phyloP scores from a whole-genome alignment of 2,797 vertebrate genomes.

The Siniperca undulata region DNA sequence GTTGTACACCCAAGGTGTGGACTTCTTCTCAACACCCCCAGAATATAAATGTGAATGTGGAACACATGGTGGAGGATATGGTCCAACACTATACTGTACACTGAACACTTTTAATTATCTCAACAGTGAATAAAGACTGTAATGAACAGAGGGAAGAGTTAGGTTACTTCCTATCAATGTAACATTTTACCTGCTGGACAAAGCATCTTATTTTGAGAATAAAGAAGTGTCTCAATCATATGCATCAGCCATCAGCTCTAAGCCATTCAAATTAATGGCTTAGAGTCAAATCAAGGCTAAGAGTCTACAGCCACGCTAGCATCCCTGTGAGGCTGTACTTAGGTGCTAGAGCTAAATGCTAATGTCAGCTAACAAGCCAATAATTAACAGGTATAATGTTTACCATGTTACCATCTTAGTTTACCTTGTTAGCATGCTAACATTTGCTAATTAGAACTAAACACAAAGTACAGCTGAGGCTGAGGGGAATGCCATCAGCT shows the following conservation, averaged over 20 bases:
- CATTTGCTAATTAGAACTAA: not conserved
- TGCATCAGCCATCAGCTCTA: not conserved
- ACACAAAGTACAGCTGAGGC: not conserved
- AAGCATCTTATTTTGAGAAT: not conserved
- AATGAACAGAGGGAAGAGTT: not conserved
- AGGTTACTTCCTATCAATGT: not conserved
- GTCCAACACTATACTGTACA: not conserved
- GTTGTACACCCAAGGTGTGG: not conserved
- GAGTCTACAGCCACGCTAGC: not conserved
- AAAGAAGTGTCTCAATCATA: not conserved
- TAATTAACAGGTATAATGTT: not conserved
- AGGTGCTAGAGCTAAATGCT: not conserved
- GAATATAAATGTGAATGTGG: constrained; percentile 24
- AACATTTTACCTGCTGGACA: not conserved
- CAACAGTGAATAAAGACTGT: not conserved
- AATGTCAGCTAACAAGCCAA: not conserved
- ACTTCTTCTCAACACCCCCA: not conserved
- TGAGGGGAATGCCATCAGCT: too few relatives aligned
- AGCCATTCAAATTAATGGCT: not conserved
- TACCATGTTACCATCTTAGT: not conserved
- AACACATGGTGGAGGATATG: constrained; percentile 11
- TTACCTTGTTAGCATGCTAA: not conserved
- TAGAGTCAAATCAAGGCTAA: not conserved
- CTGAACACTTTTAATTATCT: not conserved
- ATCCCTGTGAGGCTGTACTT: not conserved